phyloP scores from a whole-genome alignment of 2,888 invertebrate genomes.

The Drosophila paramelanica region DNA sequence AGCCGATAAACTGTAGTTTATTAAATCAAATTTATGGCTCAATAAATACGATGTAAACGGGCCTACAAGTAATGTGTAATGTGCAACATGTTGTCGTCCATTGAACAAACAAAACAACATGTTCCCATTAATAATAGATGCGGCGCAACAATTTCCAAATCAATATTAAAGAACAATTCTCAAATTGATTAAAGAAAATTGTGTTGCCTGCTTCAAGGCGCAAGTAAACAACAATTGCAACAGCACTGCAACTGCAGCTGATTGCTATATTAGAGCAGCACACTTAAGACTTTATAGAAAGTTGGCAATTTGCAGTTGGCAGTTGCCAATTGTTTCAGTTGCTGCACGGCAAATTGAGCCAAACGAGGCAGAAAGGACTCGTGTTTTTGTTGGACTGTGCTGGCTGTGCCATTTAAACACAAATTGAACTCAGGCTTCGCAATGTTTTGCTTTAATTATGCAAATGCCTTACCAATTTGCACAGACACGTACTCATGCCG shows the following conservation, averaged over 20 bases:
- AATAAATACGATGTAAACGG: not conserved
- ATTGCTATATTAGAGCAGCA: not conserved
- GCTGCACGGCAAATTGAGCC: conserved; percentile 48
- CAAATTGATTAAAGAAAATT: conserved; percentile 47
- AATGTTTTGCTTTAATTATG: conserved; percentile 79
- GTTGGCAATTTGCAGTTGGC: conserved; percentile 9
- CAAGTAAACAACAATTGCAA: conserved; percentile 6
- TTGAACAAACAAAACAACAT: conserved; percentile 17
- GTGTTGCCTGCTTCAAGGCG: conserved; percentile 20
- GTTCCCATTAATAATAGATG: conserved; percentile 8
- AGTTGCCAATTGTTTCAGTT: conserved; percentile 9
- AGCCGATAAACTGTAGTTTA: not conserved
- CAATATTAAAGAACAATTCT: conserved; percentile 38
- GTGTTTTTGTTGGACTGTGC: conserved; percentile 26
- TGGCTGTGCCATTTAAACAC: conserved; percentile 44
- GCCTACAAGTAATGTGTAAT: conserved; percentile 1
- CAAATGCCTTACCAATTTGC: conserved; percentile 65
- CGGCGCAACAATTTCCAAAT: conserved; percentile 14
- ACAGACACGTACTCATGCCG: conserved; percentile 37
- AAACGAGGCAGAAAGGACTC: conserved; percentile 26
- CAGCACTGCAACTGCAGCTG: conserved; percentile 9
- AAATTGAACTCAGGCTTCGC: conserved; percentile 60
- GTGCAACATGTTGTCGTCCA: conserved; percentile 36
- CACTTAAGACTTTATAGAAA: conserved; percentile 28
- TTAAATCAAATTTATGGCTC: not conserved